Base-by-base conservation (phyloP, 2,888 invertebrate species). In the Parnassius mnemosyne region DNA sequence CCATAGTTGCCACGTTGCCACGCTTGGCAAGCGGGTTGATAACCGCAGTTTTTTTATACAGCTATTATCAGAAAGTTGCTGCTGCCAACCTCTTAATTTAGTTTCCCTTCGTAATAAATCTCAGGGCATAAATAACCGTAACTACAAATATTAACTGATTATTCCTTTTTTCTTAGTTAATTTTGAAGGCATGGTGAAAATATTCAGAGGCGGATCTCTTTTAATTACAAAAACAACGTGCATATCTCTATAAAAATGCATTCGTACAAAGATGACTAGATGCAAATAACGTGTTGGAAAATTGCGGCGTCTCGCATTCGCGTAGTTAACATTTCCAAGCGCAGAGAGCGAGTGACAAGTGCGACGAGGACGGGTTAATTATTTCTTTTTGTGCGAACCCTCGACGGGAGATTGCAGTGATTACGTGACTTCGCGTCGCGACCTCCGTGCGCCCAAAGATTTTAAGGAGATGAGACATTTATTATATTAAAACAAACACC, bases 341-440 rank as follows among this genome's bases (percentile, higher is more conserved):
- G 61, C 43, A 20, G 53, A 60, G 52, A 60, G 47, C 46, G 49
- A 54, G 71, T 78, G 80, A 78, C 79, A 78, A 82, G 82, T 44
- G 42, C 54, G 3, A 78, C 64, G 71, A 74, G 74, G 74, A 81
- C 76, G 82, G 81, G 83, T 81, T 87, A 87, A 87, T 87, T 83
- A 85, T 85, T 85, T 87, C 86, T 87, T 87, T 87, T 87, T 85
- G 83, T 84, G 80, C 77, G 73, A 71, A 69, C 75, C 68, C 76
- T 76, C 75, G 76, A 71, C 74, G 74, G 71, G 76, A 83, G 87
- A 86, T 85, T 84, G 85, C 83, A 75, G 78, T 80, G 84, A 87
- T 87, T 84, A 87, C 78, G 83, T 79, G 83, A 87, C 86, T 82
- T 86, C 78, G 83, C 51, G 65, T 61, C 59, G 60, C 65, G 67